Percentiles rank a stretch among this genome's conserved stretches.
phyloP scores from a whole-genome alignment of 2,888 invertebrate genomes.

The Pseudococcus jackbeardsleyi region DNA sequence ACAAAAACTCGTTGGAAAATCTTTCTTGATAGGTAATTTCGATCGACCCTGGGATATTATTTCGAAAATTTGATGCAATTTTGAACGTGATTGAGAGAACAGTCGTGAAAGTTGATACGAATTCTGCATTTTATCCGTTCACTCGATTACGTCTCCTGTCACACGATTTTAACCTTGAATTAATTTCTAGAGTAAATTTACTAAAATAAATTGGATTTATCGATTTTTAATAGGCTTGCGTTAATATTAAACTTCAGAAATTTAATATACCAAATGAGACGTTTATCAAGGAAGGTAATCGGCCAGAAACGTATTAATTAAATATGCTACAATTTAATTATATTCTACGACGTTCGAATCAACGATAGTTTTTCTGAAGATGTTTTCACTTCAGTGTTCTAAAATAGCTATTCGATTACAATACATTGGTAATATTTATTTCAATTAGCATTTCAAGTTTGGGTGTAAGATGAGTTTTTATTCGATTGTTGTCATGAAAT shows the following conservation, averaged over 20 bases:
- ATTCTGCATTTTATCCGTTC: neutral
- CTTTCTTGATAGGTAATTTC: neutral
- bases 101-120: neutral
- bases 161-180: conserved; percentile 25
- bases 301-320: conserved; percentile 4
- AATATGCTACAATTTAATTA: conserved; percentile 6
- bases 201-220: conserved; percentile 5
- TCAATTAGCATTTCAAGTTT: conserved; percentile 5
- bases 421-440: conserved; percentile 29
- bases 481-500: neutral
- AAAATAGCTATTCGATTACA: conserved; percentile 26
- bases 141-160: neutral
- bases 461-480: conserved; percentile 4
- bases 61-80: neutral
- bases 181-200: neutral
- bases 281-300: conserved; percentile 1
- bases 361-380: neutral
- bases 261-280: neutral
- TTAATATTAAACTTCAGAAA: neutral
- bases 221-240: neutral
- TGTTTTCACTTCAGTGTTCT: conserved; percentile 15
- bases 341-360: neutral
- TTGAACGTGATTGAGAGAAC: neutral
- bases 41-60: neutral
- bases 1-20: neutral